Percentiles rank a stretch among this genome's conserved stretches.
These are phyloP conservation scores for Sminthurinus aureus DNA, from an alignment of 2,888 invertebrate genomes.

Conservation along the genomic window DNA sequence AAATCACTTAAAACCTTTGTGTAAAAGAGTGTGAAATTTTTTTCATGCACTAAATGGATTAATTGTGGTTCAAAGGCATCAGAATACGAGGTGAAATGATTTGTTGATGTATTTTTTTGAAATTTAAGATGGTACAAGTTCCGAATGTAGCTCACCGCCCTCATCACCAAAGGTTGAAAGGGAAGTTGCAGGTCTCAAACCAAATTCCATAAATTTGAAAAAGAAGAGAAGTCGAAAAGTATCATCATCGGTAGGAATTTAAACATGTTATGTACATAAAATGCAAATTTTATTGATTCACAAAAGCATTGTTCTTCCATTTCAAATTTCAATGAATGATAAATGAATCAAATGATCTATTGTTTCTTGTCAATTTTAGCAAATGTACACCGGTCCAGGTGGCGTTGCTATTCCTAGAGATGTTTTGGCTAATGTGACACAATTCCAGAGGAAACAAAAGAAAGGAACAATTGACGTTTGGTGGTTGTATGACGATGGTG, in stretches of 20 bases:
- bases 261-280: too few species aligned
- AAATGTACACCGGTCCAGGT: slow-evolving; percentile 65
- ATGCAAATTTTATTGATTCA: too few species aligned
- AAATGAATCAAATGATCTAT: too few species aligned
- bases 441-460: slow-evolving; percentile 62
- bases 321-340: too few species aligned
- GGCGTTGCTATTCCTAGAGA: slow-evolving; percentile 68
- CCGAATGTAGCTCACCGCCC: slow-evolving; percentile 61
- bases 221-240: slow-evolving; percentile 55
- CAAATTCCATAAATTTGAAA: slow-evolving; percentile 39
- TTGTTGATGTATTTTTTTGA: slow-evolving; percentile 28
- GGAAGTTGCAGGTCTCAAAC: slow-evolving; percentile 12
- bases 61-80: too few species aligned
- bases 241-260: slow-evolving; percentile 55
- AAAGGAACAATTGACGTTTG: slow-evolving; percentile 67
- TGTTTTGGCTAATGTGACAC: slow-evolving; percentile 62
- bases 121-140: slow-evolving; percentile 59
- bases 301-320: too few species aligned
- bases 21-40: not conserved
- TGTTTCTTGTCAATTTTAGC: too few species aligned
- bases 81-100: too few species aligned
- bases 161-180: slow-evolving; percentile 61
- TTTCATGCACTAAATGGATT: too few species aligned
- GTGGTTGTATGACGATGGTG: slow-evolving; percentile 71
- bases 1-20: too few species aligned